These are phyloP conservation scores for Apis dorsata DNA, from an alignment of 1,140 invertebrate species.

Conservation along the genomic window DNA sequence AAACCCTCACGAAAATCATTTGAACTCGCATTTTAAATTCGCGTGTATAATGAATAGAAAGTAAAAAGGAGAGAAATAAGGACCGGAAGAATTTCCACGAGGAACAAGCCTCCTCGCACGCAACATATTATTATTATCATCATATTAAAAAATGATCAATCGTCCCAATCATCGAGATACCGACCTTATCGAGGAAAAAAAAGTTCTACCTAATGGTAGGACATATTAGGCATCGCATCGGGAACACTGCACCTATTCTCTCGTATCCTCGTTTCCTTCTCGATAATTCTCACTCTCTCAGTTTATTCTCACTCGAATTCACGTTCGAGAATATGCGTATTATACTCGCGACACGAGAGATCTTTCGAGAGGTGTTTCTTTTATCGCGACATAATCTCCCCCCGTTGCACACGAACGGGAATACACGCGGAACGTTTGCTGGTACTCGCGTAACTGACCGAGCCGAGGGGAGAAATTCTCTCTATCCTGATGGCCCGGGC, in stretches of 20 bases:
- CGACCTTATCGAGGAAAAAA: slow-evolving; percentile 57
- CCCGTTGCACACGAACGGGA: too few species aligned
- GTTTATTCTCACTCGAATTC: not conserved
- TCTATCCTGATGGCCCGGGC: slow-evolving; percentile 77
- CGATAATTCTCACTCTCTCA: not conserved
- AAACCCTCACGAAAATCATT: too few species aligned
- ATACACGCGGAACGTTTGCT: slow-evolving; percentile 70
- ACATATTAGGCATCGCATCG: slow-evolving; percentile 39
- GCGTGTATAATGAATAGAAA: too few species aligned
- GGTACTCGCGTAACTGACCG: slow-evolving; percentile 77
- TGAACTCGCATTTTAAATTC: too few species aligned
- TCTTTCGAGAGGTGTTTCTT: not conserved
- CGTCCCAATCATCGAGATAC: slow-evolving; percentile 14
- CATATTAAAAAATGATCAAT: too few species aligned
- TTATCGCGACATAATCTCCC: slow-evolving; percentile 19
- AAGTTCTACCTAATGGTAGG: slow-evolving; percentile 44
- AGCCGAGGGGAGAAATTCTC: slow-evolving; percentile 69
- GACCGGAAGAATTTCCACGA: too few species aligned
- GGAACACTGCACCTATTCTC: slow-evolving; percentile 17
- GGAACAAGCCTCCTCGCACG: too few species aligned
- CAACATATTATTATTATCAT: too few species aligned
- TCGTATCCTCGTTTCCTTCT: not conserved
- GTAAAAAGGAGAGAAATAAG: too few species aligned
- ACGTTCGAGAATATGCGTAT: not conserved
- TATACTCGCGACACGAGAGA: not conserved